Percentiles rank a stretch among this genome's conserved stretches.
These are phyloP conservation scores for Limosa lapponica DNA, from an alignment of 2,797 vertebrate species.

Conservation along the genomic window DNA sequence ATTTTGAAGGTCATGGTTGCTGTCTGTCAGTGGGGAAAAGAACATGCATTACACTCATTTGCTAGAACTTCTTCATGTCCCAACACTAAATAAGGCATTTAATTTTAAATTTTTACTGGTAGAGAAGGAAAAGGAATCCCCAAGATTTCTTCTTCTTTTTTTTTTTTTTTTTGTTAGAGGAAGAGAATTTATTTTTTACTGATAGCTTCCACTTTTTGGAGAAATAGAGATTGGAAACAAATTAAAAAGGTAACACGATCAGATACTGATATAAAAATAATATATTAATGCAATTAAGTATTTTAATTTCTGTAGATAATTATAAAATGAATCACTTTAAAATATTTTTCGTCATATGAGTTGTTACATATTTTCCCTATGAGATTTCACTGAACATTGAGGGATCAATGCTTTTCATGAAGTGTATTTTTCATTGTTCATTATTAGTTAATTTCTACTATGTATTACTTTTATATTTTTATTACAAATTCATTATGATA, in stretches of 20 bases:
- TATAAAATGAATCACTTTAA: background rate
- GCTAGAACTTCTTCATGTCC: background rate
- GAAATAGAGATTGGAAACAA: background rate
- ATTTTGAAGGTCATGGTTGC: background rate
- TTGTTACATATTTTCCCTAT: background rate
- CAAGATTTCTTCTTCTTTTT: background rate
- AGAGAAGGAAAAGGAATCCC: background rate
- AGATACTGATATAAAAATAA: background rate
- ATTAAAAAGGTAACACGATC: background rate
- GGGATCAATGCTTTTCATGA: background rate
- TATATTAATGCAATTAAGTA: background rate
- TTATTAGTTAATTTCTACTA: background rate
- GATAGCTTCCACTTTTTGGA: background rate
- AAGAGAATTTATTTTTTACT: background rate
- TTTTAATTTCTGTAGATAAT: background rate
- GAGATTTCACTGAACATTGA: background rate
- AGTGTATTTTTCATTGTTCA: background rate
- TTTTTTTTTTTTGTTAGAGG: background rate
- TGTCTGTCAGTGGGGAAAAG: background rate
- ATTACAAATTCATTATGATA: background rate
- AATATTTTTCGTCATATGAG: background rate
- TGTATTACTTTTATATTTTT: background rate
- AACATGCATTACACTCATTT: background rate
- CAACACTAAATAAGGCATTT: background rate
- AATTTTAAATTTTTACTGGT: background rate